A percentile compares a stretch with the other conserved stretches of the same genome.
These are phyloP conservation scores for Styela plicata DNA, from an alignment of 23 tunicate genomes.

Conservation along the genomic window DNA sequence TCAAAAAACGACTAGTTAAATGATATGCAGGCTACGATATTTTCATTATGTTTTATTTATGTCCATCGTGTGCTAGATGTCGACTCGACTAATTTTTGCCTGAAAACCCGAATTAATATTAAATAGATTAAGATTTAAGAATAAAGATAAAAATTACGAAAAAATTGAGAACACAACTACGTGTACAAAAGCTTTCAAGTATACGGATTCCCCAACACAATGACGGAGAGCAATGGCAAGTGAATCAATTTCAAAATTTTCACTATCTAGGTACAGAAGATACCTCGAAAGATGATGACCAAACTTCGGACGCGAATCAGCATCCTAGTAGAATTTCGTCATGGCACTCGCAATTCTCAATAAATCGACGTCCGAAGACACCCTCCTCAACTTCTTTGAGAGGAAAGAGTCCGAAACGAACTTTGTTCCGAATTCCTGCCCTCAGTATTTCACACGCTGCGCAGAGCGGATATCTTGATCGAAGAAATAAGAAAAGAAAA, in stretches of 20 bases:
- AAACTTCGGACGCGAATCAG: neutral
- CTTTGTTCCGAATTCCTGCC: slow-evolving; percentile 61
- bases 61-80: too few species aligned
- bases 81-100: too few species aligned
- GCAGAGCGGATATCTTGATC: slow-evolving; percentile 74
- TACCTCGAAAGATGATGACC: neutral
- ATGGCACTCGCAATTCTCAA: slow-evolving; percentile 26
- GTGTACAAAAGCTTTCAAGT: too few species aligned
- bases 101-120: too few species aligned
- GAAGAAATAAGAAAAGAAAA: slow-evolving; percentile 60
- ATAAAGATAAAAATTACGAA: too few species aligned
- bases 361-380: slow-evolving; percentile 4
- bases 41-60: too few species aligned
- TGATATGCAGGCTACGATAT: too few species aligned
- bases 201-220: too few species aligned
- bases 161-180: too few species aligned
- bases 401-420: slow-evolving; percentile 8
- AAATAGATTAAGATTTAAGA: too few species aligned
- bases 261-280: neutral
- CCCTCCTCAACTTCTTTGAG: slow-evolving; percentile 1
- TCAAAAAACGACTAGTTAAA: too few species aligned
- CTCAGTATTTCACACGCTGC: slow-evolving; percentile 37
- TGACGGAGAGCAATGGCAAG: too few species aligned
- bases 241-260: neutral
- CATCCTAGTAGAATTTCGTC: slow-evolving; percentile 9